Evolutionary conservation across 2,888 invertebrate genomes (phyloP).

Genomic region (Dromius quadrimaculatus): DNA sequence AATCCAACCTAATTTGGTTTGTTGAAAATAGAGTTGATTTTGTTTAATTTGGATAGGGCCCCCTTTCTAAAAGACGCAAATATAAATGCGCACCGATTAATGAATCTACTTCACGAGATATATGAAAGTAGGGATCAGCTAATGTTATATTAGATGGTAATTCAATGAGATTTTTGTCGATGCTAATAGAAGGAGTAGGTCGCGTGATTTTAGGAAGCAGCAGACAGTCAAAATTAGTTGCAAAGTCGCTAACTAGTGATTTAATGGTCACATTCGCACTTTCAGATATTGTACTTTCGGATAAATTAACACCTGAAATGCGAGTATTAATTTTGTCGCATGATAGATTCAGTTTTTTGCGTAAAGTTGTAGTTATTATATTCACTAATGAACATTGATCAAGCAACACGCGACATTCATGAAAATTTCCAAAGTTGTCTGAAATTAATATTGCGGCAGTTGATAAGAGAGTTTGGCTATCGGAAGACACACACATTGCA

Average conservation of each 20-base stretch:
- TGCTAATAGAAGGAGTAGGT: not conserved
- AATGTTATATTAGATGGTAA: not conserved
- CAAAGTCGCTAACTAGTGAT: not conserved
- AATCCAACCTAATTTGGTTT: slow-evolving; percentile 17
- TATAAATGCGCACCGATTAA: slow-evolving; percentile 16
- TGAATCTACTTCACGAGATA: slow-evolving; percentile 9
- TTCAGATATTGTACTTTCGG: slow-evolving; percentile 1
- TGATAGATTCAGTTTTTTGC: not conserved
- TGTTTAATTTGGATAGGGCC: slow-evolving; percentile 1
- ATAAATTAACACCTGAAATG: slow-evolving; percentile 14
- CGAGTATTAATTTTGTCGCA: not conserved
- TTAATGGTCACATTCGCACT: slow-evolving; percentile 4
- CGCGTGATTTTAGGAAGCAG: not conserved
- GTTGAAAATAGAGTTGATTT: slow-evolving; percentile 10
- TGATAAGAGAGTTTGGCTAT: not conserved
- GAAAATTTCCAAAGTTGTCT: slow-evolving; percentile 9
- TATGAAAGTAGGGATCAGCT: slow-evolving; percentile 1
- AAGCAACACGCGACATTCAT: not conserved
- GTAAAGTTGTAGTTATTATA: not conserved
- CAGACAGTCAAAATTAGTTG: slow-evolving; percentile 22
- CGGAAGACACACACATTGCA: not conserved
- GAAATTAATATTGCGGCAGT: not conserved
- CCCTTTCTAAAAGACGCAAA: slow-evolving; percentile 12
- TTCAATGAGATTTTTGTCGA: slow-evolving; percentile 9
- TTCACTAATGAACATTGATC: not conserved